phyloP scores from a whole-genome alignment of 1,140 invertebrate species.

The Drosophila lacertosa region DNA sequence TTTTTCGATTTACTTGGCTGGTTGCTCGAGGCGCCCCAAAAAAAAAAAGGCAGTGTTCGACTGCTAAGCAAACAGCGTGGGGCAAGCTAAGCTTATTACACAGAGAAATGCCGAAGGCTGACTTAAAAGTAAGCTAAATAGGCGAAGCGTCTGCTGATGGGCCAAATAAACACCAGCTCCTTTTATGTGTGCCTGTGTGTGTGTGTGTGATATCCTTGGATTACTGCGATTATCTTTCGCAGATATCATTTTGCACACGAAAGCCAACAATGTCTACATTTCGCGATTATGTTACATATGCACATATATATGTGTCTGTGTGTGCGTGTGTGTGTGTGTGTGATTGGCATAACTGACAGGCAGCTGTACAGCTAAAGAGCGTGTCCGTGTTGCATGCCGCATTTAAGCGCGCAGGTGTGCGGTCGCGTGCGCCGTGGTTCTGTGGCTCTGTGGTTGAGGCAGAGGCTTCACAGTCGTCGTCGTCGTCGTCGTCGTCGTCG shows the following conservation, averaged over 20 bases:
- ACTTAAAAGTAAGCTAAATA: slow-evolving; percentile 61
- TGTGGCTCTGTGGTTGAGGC: slow-evolving; percentile 13
- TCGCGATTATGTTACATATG: slow-evolving; percentile 49
- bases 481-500: neutral
- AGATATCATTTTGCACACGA: slow-evolving; percentile 81
- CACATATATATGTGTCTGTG: neutral
- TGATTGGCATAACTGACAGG: slow-evolving; percentile 19
- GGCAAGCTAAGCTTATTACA: slow-evolving; percentile 66
- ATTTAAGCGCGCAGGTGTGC: slow-evolving; percentile 9
- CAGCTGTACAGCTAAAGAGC: neutral
- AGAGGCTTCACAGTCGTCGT: neutral
- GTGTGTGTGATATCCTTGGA: slow-evolving; percentile 53
- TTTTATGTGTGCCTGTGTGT: slow-evolving; percentile 14
- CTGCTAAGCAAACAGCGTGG: slow-evolving; percentile 51
- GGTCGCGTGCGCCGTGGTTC: slow-evolving; percentile 16
- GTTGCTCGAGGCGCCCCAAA: slow-evolving; percentile 20
- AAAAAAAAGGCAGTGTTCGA: slow-evolving; percentile 49
- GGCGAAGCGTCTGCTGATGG: slow-evolving; percentile 14
- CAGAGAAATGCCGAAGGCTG: slow-evolving; percentile 49
- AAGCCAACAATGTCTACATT: slow-evolving; percentile 76
- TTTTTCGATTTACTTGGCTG: neutral
- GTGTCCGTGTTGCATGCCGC: neutral
- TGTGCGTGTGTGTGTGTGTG: neutral
- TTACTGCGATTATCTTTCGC: slow-evolving; percentile 74
- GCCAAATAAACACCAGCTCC: slow-evolving; percentile 2